phyloP scores from a whole-genome alignment of 30 jellyfish, hydroid and myxozoan species.

The Aurelia aurita region DNA sequence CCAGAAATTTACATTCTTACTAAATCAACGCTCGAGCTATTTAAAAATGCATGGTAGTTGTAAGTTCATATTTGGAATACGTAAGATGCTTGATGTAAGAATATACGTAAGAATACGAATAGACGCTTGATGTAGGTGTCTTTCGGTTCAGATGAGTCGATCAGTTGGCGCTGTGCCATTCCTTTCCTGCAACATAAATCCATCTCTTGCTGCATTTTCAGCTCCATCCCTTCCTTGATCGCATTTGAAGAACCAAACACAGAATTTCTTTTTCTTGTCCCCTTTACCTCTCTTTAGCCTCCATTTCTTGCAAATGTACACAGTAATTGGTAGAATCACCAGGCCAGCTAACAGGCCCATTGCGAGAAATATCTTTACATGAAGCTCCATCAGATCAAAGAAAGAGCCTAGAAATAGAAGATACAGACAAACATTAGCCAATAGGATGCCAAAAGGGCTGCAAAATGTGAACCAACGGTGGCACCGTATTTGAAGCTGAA shows the following conservation, averaged over 20 bases:
- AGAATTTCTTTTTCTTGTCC: slow-evolving; percentile 25
- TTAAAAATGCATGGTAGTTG: too few species aligned
- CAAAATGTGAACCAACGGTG: too few species aligned
- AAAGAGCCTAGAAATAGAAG: slow-evolving; percentile 47
- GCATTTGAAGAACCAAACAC: slow-evolving; percentile 63
- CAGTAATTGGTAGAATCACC: slow-evolving; percentile 31
- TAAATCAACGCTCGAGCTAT: too few species aligned
- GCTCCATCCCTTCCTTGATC: slow-evolving; percentile 38
- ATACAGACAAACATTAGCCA: too few species aligned
- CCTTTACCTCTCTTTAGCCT: slow-evolving; percentile 14
- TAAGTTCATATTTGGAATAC: too few species aligned
- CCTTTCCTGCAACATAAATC: neutral
- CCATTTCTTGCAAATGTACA: slow-evolving; percentile 19
- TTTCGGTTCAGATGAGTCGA: neutral
- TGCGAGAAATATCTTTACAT: slow-evolving; percentile 8
- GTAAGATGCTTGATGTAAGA: too few species aligned
- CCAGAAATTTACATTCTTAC: too few species aligned
- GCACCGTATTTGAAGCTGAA: too few species aligned
- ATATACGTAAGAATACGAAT: too few species aligned
- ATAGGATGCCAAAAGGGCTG: too few species aligned
- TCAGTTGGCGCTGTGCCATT: slow-evolving; percentile 25
- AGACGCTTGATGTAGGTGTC: neutral
- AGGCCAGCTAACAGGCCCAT: slow-evolving; percentile 35
- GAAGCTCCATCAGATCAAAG: slow-evolving; percentile 53
- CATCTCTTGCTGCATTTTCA: neutral